A percentile compares a stretch with the other conserved stretches of the same genome.
Evolutionary conservation across 2,888 invertebrate genomes (phyloP).

Genomic region (Sicus ferrugineus): DNA sequence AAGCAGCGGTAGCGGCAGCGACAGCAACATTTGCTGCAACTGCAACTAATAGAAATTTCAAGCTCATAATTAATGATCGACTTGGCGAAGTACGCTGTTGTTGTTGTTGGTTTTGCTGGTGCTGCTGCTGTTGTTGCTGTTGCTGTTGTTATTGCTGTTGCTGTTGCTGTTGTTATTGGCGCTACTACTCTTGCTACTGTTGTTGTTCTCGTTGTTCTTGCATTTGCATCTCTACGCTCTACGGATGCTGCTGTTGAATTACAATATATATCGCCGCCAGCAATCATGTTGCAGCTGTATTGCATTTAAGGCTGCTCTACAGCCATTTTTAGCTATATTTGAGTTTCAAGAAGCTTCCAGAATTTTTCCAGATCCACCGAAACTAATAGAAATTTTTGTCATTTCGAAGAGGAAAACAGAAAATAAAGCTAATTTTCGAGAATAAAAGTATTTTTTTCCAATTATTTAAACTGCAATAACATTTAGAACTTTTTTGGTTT

Average conservation of each 20-base stretch:
- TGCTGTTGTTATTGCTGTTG: background rate
- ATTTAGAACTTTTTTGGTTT: too few relatives aligned
- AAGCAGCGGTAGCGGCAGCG: slow-evolving; percentile 1
- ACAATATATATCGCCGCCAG: slow-evolving; percentile 21
- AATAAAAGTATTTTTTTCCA: too few relatives aligned
- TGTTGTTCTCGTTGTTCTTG: slow-evolving; percentile 2
- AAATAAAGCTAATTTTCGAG: background rate
- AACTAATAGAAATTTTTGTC: background rate
- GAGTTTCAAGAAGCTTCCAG: too few relatives aligned
- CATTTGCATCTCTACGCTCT: too few relatives aligned
- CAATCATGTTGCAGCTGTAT: slow-evolving; percentile 16
- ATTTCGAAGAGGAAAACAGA: background rate
- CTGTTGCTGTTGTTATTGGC: background rate
- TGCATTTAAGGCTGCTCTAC: too few relatives aligned
- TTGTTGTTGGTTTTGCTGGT: slow-evolving; percentile 13
- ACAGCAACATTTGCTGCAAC: slow-evolving; percentile 21
- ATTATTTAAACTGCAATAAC: too few relatives aligned
- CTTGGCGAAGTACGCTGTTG: slow-evolving; percentile 14
- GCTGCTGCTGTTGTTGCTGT: background rate
- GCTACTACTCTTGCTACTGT: background rate
- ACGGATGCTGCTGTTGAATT: too few relatives aligned
- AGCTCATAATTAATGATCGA: slow-evolving; percentile 46
- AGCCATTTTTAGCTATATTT: too few relatives aligned
- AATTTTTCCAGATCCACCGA: too few relatives aligned
- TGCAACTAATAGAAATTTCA: slow-evolving; percentile 47